Conservation (phyloP, 2,888 invertebrate species). For the Eremobia ochroleuca region DNA sequence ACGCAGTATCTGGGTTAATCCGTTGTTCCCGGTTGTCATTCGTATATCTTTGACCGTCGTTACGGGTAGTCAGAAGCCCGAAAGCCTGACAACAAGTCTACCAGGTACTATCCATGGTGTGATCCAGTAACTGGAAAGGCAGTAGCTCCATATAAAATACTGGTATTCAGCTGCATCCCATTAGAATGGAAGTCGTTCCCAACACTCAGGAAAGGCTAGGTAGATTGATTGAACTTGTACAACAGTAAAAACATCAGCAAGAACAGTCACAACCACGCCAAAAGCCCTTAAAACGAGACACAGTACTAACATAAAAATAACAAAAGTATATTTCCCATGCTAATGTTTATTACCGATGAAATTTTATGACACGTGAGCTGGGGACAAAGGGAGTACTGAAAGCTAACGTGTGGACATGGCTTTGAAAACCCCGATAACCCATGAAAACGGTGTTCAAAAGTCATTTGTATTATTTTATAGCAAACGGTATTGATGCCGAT, state of each 20-base stretch:
- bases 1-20: not conserved
- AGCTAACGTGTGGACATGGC: conserved; percentile 44
- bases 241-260: not conserved
- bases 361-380: conserved; percentile 47
- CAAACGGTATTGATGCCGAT: conserved; percentile 16
- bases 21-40: not conserved
- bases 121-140: not conserved
- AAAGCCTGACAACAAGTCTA: not conserved
- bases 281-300: conserved; percentile 19
- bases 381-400: conserved; percentile 43
- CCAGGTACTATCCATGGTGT: not conserved
- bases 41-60: not conserved
- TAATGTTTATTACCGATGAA: conserved; percentile 62
- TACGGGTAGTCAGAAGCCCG: not conserved
- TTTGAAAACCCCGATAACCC: conserved; percentile 40
- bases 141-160: not conserved
- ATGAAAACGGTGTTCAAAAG: conserved; percentile 39
- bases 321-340: conserved; percentile 52
- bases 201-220: no score
- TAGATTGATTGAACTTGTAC: not conserved
- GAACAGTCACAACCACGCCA: not conserved
- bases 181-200: not conserved
- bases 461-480: conserved; percentile 47
- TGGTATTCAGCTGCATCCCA: not conserved
- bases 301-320: conserved; percentile 44